These are phyloP conservation scores for Acronicta psi DNA, from an alignment of 2,888 invertebrate species.

Conservation along the genomic window DNA sequence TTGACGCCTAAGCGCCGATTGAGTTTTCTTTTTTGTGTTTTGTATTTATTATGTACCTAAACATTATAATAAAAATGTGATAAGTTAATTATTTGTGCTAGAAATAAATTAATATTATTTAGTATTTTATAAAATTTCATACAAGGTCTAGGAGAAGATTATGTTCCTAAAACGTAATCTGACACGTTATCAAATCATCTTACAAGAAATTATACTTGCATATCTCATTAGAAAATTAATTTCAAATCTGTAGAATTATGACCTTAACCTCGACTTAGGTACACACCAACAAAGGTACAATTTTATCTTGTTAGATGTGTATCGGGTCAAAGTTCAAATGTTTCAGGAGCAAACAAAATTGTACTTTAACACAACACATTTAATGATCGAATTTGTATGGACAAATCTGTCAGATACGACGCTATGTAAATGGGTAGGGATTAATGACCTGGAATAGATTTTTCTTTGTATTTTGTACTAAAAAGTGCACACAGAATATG, in stretches of 20 bases:
- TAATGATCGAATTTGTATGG: slow-evolving; percentile 8
- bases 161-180: too few species aligned
- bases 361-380: not conserved
- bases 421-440: slow-evolving; percentile 2
- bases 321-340: slow-evolving; percentile 5
- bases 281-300: slow-evolving; percentile 10
- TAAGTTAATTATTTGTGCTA: too few species aligned
- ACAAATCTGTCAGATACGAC: not conserved
- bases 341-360: slow-evolving; percentile 20
- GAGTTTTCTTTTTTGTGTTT: too few species aligned
- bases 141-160: too few species aligned
- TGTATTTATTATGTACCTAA: too few species aligned
- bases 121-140: too few species aligned
- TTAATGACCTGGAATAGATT: slow-evolving; percentile 5
- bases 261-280: slow-evolving; percentile 23
- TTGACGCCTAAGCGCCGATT: too few species aligned
- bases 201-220: not conserved
- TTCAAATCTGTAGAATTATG: not conserved
- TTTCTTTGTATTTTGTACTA: too few species aligned
- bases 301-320: slow-evolving; percentile 12
- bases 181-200: too few species aligned
- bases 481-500: too few species aligned
- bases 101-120: too few species aligned
- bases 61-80: too few species aligned
- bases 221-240: not conserved